phyloP scores from a whole-genome alignment of 1,140 invertebrate species.

The Diploscapter pachys region DNA sequence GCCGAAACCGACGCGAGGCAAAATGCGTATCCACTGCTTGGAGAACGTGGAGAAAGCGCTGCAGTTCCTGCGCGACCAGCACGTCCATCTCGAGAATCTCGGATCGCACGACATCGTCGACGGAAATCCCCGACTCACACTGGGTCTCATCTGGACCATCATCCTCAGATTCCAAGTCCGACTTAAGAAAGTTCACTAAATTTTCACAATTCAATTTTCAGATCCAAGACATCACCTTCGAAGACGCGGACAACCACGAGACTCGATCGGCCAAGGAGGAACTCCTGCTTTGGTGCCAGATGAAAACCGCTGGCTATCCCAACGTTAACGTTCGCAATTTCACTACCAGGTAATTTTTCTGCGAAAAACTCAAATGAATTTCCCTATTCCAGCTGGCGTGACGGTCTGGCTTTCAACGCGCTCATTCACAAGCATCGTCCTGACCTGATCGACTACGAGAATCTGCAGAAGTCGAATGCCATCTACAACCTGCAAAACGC shows the following conservation, averaged over 20 bases:
- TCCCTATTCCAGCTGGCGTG: constrained; percentile 73
- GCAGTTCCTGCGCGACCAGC: constrained; percentile 91
- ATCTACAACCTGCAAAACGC: constrained; percentile 96
- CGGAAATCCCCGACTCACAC: constrained; percentile 87
- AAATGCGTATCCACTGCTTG: constrained; percentile 99
- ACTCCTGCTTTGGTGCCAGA: constrained; percentile 96
- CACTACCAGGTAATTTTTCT: constrained; percentile 68
- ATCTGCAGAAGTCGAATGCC: constrained; percentile 89
- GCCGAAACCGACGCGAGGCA: constrained; percentile 96
- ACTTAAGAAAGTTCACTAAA: no score
- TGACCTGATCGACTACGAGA: constrained; percentile 95
- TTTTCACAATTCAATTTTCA: constrained; percentile 53
- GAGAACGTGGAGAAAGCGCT: constrained; percentile 99
- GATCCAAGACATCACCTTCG: constrained; percentile 99
- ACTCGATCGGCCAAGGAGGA: constrained; percentile 93
- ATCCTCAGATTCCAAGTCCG: constrained; percentile 91
- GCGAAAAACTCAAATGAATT: no score
- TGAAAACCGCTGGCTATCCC: constrained; percentile 99
- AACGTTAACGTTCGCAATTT: constrained; percentile 99
- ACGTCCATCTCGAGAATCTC: constrained; percentile 98
- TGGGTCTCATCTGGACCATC: constrained; percentile 99
- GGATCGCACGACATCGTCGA: constrained; percentile 99
- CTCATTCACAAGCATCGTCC: constrained; percentile 97
- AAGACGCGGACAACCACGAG: constrained; percentile 97
- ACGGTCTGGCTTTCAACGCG: constrained; percentile 98